Base-by-base conservation (phyloP, 2,113 vertebrate genomes). In the Callopanchax toddi region DNA sequence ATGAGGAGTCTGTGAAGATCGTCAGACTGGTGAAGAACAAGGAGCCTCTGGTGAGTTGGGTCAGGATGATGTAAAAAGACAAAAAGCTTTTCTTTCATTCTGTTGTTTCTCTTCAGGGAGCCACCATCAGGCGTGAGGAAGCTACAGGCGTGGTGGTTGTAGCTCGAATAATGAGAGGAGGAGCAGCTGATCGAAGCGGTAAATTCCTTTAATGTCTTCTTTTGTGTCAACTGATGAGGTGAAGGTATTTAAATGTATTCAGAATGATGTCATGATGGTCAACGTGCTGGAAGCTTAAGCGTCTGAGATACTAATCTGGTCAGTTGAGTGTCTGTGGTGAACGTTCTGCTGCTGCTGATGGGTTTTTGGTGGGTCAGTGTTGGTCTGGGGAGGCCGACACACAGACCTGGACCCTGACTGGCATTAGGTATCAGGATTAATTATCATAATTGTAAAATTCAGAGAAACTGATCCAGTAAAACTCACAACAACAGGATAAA, bases 1-100 rank as follows among this genome's bases (percentile, higher is more conserved):
- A 98, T 34, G 97, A 99, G 74, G 97, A 98, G 79, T 98, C 97
- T 0, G 95, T 99, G 87, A 99, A 98, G 93, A 98, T 99, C 1
- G 95, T 98, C 53, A 92, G 95, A 1, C 90, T 99, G 68, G 97
- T 99, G 78, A 99, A 99, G 87, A 99, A 97, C 86, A 98, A 96
- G 85, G 97, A 98, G 62, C 97, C 97, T 1, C 81, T 99, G 95
- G 97, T 98, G 90, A 52, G 89, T 34, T 40, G 20, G 18, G 29
- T 21, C 17, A 32, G 29, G 36, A 37, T 13, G 36, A 37, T 2
- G 10, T 13, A 1, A 13, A 3, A 13, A 11, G 36, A 37, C 42
- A 2, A 18, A 9, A 7, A 37, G 20, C 5, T 61, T 13, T 57
- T 23, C 10, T 45, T n/a, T 37, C 36, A 21, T 26, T 16, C 56